Percentiles rank a stretch among this genome's conserved stretches.
These are phyloP conservation scores for Porites evermanni DNA, from an alignment of 92 coral and sea anemone genomes.

Conservation along the genomic window DNA sequence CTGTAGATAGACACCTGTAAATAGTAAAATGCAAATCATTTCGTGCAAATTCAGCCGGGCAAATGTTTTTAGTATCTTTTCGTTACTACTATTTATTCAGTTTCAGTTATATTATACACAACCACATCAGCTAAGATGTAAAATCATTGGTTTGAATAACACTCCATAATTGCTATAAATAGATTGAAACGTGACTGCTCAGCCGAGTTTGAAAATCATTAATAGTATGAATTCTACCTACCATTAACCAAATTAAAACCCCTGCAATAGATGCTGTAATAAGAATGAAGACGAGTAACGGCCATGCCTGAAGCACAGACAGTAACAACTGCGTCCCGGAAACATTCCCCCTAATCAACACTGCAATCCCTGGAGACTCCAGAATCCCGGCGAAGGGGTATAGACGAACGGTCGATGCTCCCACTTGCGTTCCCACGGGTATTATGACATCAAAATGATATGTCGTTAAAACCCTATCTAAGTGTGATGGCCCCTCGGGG, in stretches of 20 bases:
- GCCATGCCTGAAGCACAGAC: conserved; percentile 95
- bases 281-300: conserved; percentile 87
- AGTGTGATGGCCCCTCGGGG: conserved; percentile 64
- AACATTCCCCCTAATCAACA: conserved; percentile 83
- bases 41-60: too few relatives aligned
- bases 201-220: too few relatives aligned
- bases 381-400: conserved; percentile 70
- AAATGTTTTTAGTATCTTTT: too few relatives aligned
- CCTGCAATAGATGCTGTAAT: conserved; percentile 93
- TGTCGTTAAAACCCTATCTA: conserved; percentile 45
- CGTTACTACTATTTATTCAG: too few relatives aligned
- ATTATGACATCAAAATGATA: conserved; percentile 67
- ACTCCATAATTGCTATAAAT: too few relatives aligned
- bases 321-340: conserved; percentile 81
- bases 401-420: conserved; percentile 44
- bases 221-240: conserved; percentile 34
- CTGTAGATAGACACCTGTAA: too few relatives aligned
- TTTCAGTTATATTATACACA: too few relatives aligned
- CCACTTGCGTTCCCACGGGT: conserved; percentile 68
- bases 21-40: too few relatives aligned
- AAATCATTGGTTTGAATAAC: too few relatives aligned
- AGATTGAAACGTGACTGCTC: too few relatives aligned
- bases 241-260: conserved; percentile 92
- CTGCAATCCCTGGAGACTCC: conserved; percentile 90
- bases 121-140: too few relatives aligned